These are phyloP conservation scores for Sinella curviseta DNA, from an alignment of 1,140 invertebrate genomes.

Conservation along the genomic window DNA sequence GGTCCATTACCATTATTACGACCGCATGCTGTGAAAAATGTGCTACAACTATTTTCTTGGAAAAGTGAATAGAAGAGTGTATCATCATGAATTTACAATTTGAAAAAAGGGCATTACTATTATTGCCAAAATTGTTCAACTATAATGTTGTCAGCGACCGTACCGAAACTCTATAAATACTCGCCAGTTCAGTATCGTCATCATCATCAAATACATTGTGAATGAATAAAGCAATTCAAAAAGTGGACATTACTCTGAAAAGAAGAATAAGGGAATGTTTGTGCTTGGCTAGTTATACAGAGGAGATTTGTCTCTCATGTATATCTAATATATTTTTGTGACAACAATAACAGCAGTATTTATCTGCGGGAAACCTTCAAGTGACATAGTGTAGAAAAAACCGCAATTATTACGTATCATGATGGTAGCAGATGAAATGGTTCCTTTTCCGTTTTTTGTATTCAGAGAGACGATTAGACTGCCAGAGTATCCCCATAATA, in stretches of 20 bases:
- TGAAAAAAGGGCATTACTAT: neutral
- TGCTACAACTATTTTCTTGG: neutral
- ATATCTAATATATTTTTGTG: no score
- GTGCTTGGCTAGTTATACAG: no score
- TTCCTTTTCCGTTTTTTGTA: neutral
- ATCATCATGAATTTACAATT: neutral
- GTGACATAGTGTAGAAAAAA: neutral
- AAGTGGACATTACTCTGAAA: neutral
- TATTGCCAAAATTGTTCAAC: no score
- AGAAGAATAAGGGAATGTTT: no score
- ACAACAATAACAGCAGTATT: no score
- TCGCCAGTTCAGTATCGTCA: no score
- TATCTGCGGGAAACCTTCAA: no score
- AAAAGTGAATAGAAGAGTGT: neutral
- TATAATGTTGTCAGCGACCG: neutral
- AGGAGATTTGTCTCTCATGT: no score
- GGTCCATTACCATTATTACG: constrained; percentile 17
- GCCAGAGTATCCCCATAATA: no score
- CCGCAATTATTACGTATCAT: neutral
- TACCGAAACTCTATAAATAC: constrained; percentile 3
- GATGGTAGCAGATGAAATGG: no score
- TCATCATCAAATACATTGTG: no score
- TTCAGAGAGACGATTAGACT: no score
- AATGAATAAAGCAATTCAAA: neutral
- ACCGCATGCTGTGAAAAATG: neutral